A percentile compares a stretch with the other conserved stretches of the same genome.
Evolutionary conservation across 2,888 invertebrate genomes (phyloP).

Genomic region (Ametastegia equiseti): DNA sequence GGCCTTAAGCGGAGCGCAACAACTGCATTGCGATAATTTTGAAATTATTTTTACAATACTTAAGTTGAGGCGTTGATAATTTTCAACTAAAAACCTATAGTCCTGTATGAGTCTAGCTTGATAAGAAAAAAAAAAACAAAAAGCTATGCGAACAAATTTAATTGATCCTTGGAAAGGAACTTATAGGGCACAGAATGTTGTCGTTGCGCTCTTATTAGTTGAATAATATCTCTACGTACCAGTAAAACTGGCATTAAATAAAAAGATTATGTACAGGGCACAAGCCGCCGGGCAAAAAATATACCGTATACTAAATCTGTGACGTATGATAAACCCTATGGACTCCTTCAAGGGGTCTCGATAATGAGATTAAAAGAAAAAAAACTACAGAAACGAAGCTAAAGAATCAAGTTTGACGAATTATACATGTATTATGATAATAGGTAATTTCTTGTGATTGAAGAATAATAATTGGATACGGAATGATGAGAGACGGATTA

Average conservation of each 20-base stretch:
- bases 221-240: conserved; percentile 50
- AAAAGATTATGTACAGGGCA: conserved; percentile 57
- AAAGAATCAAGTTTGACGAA: background rate
- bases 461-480: background rate
- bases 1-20: background rate
- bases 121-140: background rate
- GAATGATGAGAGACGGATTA: background rate
- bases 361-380: background rate
- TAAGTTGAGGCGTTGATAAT: background rate
- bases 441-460: background rate
- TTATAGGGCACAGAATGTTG: background rate
- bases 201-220: conserved; percentile 19
- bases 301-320: conserved; percentile 50
- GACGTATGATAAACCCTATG: background rate
- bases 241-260: conserved; percentile 51
- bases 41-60: background rate
- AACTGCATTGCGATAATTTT: background rate
- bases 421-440: background rate
- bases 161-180: conserved; percentile 11
- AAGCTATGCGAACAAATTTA: conserved; percentile 23
- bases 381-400: background rate
- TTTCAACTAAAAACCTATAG: background rate
- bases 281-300: conserved; percentile 55
- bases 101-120: conserved; percentile 9
- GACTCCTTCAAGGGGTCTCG: background rate